These are phyloP conservation scores for Ennomos erosarius DNA, from an alignment of 2,888 invertebrate species.

Conservation along the genomic window DNA sequence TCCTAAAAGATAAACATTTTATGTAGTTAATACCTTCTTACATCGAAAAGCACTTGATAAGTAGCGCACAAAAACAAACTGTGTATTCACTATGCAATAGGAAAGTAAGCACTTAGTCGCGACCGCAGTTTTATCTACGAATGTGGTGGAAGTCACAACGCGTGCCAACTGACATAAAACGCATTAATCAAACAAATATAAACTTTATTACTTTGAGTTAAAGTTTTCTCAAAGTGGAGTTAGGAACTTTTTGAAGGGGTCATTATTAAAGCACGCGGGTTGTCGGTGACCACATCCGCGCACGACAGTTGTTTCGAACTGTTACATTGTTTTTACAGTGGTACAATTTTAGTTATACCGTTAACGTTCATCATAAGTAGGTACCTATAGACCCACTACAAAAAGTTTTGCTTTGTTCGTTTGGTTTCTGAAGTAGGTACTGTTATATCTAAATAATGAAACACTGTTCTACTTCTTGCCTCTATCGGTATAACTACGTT, in stretches of 20 bases:
- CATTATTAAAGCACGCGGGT: constrained; percentile 29
- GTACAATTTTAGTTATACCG: constrained; percentile 11
- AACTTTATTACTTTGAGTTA: constrained; percentile 29
- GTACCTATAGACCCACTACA: too few species aligned
- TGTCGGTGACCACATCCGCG: constrained; percentile 54
- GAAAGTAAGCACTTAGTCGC: constrained; percentile 52
- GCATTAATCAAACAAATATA: constrained; percentile 28
- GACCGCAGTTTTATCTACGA: constrained; percentile 53
- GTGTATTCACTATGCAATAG: constrained; percentile 49
- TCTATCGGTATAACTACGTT: too few species aligned
- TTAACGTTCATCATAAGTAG: constrained; percentile 1
- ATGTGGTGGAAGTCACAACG: constrained; percentile 44
- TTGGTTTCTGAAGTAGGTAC: too few species aligned
- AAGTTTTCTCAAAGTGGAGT: constrained; percentile 21
- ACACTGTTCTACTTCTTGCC: too few species aligned
- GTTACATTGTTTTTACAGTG: constrained; percentile 26
- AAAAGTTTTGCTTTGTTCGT: neutral
- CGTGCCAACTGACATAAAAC: constrained; percentile 33
- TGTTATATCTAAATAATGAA: too few species aligned
- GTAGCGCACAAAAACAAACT: constrained; percentile 25
- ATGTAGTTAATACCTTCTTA: neutral
- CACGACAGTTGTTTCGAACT: constrained; percentile 38
- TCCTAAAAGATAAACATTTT: too few species aligned
- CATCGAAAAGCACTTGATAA: constrained; percentile 14
- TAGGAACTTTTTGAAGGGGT: constrained; percentile 5